Evolutionary conservation across 2,797 vertebrate genomes (phyloP).

Genomic region (Pipistrellus nathusii): DNA sequence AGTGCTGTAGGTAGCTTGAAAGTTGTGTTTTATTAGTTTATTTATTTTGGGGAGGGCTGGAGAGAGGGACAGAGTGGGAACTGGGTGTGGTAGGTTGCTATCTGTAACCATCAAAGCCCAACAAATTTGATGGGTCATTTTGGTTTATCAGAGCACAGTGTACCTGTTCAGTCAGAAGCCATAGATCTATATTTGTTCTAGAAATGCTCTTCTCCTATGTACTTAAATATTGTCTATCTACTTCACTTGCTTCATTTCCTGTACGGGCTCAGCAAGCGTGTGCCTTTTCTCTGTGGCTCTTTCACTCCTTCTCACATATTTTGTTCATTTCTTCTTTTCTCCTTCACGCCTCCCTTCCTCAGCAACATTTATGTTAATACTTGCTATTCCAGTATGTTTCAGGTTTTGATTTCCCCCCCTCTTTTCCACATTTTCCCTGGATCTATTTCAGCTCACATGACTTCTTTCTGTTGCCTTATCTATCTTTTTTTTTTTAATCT

Average conservation of each 20-base stretch:
- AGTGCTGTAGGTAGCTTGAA: neutral
- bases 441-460: neutral
- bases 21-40: neutral
- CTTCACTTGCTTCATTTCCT: neutral
- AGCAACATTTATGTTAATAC: conserved; percentile 7
- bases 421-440: neutral
- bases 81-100: no score
- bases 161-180: neutral
- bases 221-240: neutral
- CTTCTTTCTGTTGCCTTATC: neutral
- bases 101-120: neutral
- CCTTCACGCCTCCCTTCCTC: neutral
- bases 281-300: neutral
- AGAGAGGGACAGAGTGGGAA: neutral
- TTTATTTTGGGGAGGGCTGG: neutral
- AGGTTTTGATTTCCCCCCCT: neutral
- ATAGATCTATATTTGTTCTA: neutral
- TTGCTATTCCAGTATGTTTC: neutral
- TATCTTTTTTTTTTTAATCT: neutral
- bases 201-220: neutral
- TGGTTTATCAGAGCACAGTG: neutral
- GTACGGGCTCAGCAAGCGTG: neutral
- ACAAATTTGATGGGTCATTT: neutral
- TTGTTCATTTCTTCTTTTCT: neutral
- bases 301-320: neutral